Evolutionary conservation across 2,888 invertebrate species (phyloP).

Genomic region (Gibbula magus): DNA sequence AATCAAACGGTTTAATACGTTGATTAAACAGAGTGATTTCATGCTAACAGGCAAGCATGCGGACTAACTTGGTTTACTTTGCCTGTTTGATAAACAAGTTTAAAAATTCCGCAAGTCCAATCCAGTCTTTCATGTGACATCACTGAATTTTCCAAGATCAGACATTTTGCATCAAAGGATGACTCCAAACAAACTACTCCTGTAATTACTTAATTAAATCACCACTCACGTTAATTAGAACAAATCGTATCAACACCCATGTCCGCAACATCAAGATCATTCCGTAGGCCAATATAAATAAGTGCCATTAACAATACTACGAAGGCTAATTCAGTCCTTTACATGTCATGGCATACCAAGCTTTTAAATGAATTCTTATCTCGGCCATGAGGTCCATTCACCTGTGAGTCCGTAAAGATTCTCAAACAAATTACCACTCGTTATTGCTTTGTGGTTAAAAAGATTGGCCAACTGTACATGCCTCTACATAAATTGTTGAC

Average conservation of each 20-base stretch:
- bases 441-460: background rate
- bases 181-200: background rate
- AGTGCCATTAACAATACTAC: background rate
- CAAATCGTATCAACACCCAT: slow-evolving; percentile 17
- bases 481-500: background rate
- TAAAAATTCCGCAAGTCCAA: background rate
- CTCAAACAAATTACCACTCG: slow-evolving; percentile 5
- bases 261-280: background rate
- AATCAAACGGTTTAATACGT: no score
- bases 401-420: background rate
- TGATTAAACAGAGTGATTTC: no score
- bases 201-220: slow-evolving; percentile 20
- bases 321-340: background rate
- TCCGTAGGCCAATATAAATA: slow-evolving; percentile 1
- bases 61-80: no score
- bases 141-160: background rate
- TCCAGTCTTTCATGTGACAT: background rate
- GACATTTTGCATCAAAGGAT: slow-evolving; percentile 14
- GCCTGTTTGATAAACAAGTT: background rate
- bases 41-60: no score
- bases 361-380: background rate
- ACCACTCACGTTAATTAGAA: slow-evolving; percentile 16
- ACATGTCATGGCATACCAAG: background rate
- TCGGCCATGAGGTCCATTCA: background rate
- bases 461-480: background rate